Evolutionary conservation across 2,797 vertebrate species (phyloP).

Genomic region (Manis javanica): DNA sequence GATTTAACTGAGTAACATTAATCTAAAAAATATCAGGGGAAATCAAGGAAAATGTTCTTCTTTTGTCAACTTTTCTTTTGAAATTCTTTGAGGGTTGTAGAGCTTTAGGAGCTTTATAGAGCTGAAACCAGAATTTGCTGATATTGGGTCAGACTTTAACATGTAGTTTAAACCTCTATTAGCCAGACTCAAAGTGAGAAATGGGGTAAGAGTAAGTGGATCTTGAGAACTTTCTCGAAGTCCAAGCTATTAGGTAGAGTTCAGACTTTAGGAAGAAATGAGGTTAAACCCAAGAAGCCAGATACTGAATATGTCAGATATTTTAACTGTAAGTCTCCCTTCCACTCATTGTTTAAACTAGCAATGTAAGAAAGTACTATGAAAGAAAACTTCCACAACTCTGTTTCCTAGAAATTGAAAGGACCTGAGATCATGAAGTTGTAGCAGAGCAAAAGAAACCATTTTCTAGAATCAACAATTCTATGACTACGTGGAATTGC

Average conservation of each 20-base stretch:
- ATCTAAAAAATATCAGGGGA: neutral
- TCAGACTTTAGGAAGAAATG: neutral
- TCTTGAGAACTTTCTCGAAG: neutral
- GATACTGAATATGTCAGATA: no score
- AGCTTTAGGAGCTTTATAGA: neutral
- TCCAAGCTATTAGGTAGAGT: neutral
- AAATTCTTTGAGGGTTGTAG: neutral
- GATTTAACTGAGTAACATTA: neutral
- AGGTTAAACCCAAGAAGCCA: neutral
- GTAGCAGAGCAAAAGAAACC: neutral
- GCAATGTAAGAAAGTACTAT: neutral
- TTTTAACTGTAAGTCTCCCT: neutral
- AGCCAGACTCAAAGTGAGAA: neutral
- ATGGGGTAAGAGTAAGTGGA: neutral
- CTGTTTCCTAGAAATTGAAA: neutral
- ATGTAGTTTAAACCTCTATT: neutral
- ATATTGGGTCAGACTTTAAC: neutral
- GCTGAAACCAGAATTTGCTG: neutral
- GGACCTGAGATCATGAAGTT: neutral
- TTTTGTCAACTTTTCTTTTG: constrained; percentile 7
- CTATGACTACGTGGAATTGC: neutral
- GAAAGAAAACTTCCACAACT: neutral
- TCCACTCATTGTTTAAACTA: neutral
- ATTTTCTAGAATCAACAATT: neutral
- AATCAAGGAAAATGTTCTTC: neutral